Evolutionary conservation across 1,140 invertebrate genomes (phyloP).

Genomic region (Panagrolaimus sp.): DNA sequence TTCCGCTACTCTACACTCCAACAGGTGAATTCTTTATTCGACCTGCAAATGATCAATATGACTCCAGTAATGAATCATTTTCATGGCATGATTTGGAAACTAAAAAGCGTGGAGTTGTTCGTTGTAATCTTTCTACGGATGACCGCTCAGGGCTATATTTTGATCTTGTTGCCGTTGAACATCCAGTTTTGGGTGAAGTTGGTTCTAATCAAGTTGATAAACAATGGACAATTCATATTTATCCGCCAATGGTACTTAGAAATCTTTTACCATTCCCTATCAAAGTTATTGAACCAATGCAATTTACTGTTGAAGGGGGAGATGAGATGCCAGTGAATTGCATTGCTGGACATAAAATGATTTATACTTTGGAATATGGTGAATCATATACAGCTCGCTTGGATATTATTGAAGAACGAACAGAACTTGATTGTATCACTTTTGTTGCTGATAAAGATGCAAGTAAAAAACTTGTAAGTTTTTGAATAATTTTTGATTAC

Average conservation of each 20-base stretch:
- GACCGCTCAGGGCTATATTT: conserved; percentile 65
- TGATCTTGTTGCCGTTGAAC: conserved; percentile 69
- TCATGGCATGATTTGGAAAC: conserved; percentile 60
- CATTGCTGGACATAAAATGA: conserved; percentile 36
- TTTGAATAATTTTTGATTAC: conserved; percentile 5
- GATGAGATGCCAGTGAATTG: conserved; percentile 47
- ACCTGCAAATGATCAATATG: conserved; percentile 58
- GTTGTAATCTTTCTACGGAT: conserved; percentile 48
- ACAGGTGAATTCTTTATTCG: conserved; percentile 78
- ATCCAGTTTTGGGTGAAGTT: conserved; percentile 76
- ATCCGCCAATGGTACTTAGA: conserved; percentile 79
- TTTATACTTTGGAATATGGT: conserved; percentile 35
- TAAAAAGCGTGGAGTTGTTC: conserved; percentile 39
- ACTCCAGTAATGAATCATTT: conserved; percentile 51
- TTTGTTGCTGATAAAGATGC: conserved; percentile 29
- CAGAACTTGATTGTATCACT: conserved; percentile 39
- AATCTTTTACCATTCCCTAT: conserved; percentile 82
- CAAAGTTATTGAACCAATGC: conserved; percentile 61
- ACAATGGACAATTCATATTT: conserved; percentile 74
- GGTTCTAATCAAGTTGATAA: conserved; percentile 64
- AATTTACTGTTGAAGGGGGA: conserved; percentile 39
- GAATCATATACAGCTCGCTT: conserved; percentile 31
- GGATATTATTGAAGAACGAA: conserved; percentile 22
- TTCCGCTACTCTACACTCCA: conserved; percentile 77
- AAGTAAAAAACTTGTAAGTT: conserved; percentile 36